Conservation (phyloP, 2,797 vertebrate genomes). For the Petrocephalus sullivani region DNA sequence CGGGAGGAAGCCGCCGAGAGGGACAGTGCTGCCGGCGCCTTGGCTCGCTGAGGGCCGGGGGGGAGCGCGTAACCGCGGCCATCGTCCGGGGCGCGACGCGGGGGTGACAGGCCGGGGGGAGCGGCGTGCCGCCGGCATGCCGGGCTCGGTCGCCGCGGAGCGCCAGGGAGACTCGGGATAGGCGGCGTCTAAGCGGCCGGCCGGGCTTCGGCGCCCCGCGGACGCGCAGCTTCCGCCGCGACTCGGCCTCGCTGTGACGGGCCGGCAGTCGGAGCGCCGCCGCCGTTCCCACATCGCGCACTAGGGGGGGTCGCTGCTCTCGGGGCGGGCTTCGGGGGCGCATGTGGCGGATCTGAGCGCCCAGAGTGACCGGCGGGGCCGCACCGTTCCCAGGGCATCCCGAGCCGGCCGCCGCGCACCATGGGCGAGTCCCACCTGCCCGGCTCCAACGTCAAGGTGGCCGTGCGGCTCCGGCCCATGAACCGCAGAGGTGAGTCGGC, state of each 20-base stretch:
- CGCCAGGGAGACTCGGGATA: too few species aligned
- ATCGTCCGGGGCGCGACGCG: too few species aligned
- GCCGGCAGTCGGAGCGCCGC: too few species aligned
- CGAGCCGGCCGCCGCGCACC: conserved; percentile 31
- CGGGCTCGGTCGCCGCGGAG: too few species aligned
- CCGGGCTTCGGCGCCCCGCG: too few species aligned
- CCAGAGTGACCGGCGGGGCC: neutral
- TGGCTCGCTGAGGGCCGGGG: neutral
- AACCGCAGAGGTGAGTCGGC: conserved; percentile 85
- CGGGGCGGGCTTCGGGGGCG: too few species aligned
- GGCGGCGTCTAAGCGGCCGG: neutral
- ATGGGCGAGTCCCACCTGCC: conserved; percentile 71
- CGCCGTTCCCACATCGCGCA: too few species aligned
- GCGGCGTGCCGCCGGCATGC: neutral
- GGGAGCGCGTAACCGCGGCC: neutral
- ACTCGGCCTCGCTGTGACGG: too few species aligned
- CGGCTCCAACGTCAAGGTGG: conserved; percentile 93
- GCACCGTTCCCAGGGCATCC: neutral
- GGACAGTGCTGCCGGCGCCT: neutral
- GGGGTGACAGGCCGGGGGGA: neutral
- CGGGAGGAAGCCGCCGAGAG: neutral
- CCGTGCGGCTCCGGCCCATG: conserved; percentile 89
- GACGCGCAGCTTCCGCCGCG: too few species aligned
- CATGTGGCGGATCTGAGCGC: neutral
- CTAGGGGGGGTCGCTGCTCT: too few species aligned